Percentiles rank a stretch among this genome's conserved stretches.
Evolutionary conservation across 2,797 vertebrate species (phyloP).

Genomic region (Acipenser oxyrinchus): DNA sequence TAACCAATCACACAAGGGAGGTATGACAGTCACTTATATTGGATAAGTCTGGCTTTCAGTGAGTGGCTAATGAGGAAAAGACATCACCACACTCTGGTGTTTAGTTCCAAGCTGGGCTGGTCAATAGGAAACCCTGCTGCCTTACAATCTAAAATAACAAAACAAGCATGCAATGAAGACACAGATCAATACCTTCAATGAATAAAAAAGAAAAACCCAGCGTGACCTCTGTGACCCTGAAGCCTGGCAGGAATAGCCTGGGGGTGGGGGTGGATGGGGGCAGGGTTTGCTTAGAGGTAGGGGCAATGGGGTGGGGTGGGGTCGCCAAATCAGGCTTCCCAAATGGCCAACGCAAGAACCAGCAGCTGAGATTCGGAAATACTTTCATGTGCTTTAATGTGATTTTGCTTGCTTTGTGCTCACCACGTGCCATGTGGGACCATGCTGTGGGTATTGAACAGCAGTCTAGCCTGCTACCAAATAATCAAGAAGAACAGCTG

Average conservation of each 20-base stretch:
- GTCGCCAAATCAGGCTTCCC: conserved; percentile 2
- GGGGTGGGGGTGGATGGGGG: conserved; percentile 12
- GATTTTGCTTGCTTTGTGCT: no score
- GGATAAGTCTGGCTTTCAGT: not conserved
- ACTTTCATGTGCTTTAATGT: no score
- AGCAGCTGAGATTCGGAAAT: no score
- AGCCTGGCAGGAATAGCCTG: conserved; percentile 34
- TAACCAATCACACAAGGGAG: not conserved
- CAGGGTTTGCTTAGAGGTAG: not conserved
- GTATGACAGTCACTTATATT: not conserved
- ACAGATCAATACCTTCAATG: conserved; percentile 42
- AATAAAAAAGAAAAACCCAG: conserved; percentile 31
- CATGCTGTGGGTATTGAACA: no score
- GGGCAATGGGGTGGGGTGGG: not conserved
- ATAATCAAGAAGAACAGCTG: no score
- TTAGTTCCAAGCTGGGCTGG: not conserved
- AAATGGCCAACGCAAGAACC: not conserved
- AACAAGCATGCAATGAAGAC: not conserved
- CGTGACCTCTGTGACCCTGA: conserved; percentile 47
- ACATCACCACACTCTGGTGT: not conserved
- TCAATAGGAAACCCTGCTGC: not conserved
- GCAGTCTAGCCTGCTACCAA: no score
- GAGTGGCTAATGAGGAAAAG: not conserved
- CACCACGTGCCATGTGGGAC: no score
- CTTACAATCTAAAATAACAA: not conserved